Percentiles rank a stretch among this genome's conserved stretches.
Evolutionary conservation across 2,113 vertebrate genomes (phyloP).

Genomic region (Sminthopsis crassicaudata): DNA sequence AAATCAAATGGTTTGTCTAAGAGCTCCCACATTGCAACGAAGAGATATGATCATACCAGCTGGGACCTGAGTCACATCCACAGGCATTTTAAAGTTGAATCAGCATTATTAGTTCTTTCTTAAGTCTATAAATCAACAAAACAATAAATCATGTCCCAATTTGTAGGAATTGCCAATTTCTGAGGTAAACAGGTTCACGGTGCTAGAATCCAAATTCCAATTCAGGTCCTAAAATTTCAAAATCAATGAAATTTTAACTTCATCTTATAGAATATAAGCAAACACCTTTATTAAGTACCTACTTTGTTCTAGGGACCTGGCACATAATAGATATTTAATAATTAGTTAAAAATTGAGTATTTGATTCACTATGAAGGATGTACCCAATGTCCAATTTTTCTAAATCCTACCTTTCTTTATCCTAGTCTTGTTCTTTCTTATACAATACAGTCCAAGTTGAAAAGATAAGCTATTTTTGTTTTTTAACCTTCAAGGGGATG

Average conservation of each 20-base stretch:
- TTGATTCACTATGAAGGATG: neutral
- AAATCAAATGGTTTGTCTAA: neutral
- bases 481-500: neutral
- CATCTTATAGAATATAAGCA: neutral
- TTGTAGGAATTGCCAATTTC: neutral
- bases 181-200: neutral
- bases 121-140: neutral
- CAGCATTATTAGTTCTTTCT: neutral
- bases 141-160: neutral
- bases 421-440: slow-evolving; percentile 4
- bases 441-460: neutral
- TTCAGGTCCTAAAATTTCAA: neutral
- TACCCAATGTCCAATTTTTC: neutral
- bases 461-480: neutral
- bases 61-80: neutral
- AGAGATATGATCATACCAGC: neutral
- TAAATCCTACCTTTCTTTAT: neutral
- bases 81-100: neutral
- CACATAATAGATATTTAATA: neutral
- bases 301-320: neutral
- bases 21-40: slow-evolving; percentile 8
- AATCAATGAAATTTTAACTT: neutral
- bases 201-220: neutral
- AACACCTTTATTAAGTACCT: neutral
- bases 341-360: neutral